A percentile compares a stretch with the other conserved stretches of the same genome.
Conservation (phyloP, 2,888 invertebrate genomes). For the Molorchus minor region DNA sequence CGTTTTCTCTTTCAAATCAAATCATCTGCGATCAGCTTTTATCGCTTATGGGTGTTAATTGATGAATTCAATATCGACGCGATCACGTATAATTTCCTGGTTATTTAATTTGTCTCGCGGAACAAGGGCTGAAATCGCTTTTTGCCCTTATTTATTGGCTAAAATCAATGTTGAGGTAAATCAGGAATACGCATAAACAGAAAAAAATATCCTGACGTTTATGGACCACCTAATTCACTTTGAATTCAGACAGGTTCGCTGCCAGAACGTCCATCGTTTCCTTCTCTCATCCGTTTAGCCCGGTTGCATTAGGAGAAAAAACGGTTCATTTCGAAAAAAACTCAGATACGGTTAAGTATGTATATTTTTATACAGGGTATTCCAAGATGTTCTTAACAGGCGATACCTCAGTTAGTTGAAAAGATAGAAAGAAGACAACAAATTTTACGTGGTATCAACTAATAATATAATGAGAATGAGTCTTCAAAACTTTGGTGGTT, state of each 20-base stretch:
- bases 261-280: slow-evolving; percentile 12
- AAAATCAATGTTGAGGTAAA: slow-evolving; percentile 60
- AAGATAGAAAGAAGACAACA: no score
- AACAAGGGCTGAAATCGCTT: slow-evolving; percentile 53
- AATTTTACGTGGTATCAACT: no score
- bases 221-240: slow-evolving; percentile 59
- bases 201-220: slow-evolving; percentile 57
- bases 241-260: slow-evolving; percentile 42
- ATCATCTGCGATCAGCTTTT: background rate
- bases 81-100: slow-evolving; percentile 45
- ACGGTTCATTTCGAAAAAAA: no score
- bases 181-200: slow-evolving; percentile 52
- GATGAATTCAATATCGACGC: slow-evolving; percentile 41
- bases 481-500: no score
- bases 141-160: slow-evolving; percentile 59
- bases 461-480: no score
- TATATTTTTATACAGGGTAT: no score
- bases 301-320: no score
- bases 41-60: slow-evolving; percentile 40
- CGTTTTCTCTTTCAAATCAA: no score
- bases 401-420: no score
- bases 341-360: no score
- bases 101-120: slow-evolving; percentile 51
- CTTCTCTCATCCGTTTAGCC: slow-evolving; percentile 4
- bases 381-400: no score